Percentiles rank a stretch among this genome's conserved stretches.
Conservation (phyloP, 2,797 vertebrate species). For the Microctenopoma stevenorrisi region DNA sequence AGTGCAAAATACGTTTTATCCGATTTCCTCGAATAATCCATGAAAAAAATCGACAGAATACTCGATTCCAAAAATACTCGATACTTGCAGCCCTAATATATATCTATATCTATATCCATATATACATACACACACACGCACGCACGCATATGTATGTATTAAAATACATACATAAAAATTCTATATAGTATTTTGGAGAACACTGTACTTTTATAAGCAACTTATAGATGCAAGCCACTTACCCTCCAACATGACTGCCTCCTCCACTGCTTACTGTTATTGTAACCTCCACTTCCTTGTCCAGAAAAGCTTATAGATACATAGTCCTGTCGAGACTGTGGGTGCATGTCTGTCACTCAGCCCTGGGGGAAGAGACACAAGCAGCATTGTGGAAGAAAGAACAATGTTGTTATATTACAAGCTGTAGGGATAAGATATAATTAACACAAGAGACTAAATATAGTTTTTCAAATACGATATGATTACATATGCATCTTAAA, state of each 20-base stretch:
- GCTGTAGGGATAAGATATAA: background rate
- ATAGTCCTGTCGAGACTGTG: slow-evolving; percentile 85
- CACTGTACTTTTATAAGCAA: too few relatives aligned
- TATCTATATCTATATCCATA: too few relatives aligned
- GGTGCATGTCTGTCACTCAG: slow-evolving; percentile 81
- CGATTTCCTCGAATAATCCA: too few relatives aligned
- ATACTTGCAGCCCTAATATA: too few relatives aligned
- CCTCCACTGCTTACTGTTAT: slow-evolving; percentile 88
- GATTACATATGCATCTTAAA: background rate
- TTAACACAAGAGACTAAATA: background rate
- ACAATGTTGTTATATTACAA: background rate
- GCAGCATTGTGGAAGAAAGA: background rate
- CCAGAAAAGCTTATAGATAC: slow-evolving; percentile 86
- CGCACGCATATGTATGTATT: too few relatives aligned
- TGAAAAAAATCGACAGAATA: too few relatives aligned
- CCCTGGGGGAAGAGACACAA: slow-evolving; percentile 48
- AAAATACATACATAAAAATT: too few relatives aligned
- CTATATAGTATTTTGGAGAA: too few relatives aligned
- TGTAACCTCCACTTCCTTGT: slow-evolving; percentile 76
- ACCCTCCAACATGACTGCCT: slow-evolving; percentile 93
- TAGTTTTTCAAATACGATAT: background rate
- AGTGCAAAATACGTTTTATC: too few relatives aligned
- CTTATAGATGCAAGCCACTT: slow-evolving; percentile 46
- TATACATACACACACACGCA: too few relatives aligned
- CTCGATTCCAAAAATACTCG: too few relatives aligned